Evolutionary conservation across 2,797 vertebrate species (phyloP), one percentile per base, ranked within the genome.

Genomic region (Chaetophractus vellerosus): DNA sequence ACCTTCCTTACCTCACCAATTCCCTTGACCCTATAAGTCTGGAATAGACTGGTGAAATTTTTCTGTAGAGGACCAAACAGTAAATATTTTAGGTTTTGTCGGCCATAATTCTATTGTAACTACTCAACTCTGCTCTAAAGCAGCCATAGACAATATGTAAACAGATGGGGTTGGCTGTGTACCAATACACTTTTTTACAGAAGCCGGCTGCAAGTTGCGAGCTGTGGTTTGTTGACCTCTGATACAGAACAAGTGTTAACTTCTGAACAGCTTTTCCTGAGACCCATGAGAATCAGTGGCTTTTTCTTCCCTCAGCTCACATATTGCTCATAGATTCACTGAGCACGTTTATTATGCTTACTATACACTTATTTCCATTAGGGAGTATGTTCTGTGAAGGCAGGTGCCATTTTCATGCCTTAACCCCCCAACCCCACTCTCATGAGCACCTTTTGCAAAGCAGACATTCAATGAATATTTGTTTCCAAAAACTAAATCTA

Each of bases 401-500:
- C 7, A 63, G 50, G n/a, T 79, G 57, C 86, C 74, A 79, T 31
- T 93, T 74, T 83, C 74, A 33, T 89, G 71, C 57, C 72, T 2
- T n/a, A 92, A 50, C 24, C 64, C 45, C 78, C 36, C 26, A 76
- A 18, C 2, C 33, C 75, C 11, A 74, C 33, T n/a, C 31, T 63
- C 69, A 28, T 36, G 55, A 95, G 57, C 81, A 81, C 74, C 52
- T 88, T 45, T 45, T 76, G 10, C 23, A 78, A 23, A 26, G 36
- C 31, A 59, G 79, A 68, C 19, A 93, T 19, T 90, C 57, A 75
- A 31, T 81, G 61, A 88, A 52, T 91, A 66, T 6, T 69, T 68
- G 45, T 72, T 86, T 85, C 81, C 18, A 45, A 72, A 84, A 84
- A 68, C 15, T 31, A 71, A 79, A 83, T 72, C 64, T 81, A 68